Percentiles rank a stretch among this genome's conserved stretches.
Evolutionary conservation across 2,797 vertebrate genomes (phyloP).

Genomic region (Austrolebias charrua): DNA sequence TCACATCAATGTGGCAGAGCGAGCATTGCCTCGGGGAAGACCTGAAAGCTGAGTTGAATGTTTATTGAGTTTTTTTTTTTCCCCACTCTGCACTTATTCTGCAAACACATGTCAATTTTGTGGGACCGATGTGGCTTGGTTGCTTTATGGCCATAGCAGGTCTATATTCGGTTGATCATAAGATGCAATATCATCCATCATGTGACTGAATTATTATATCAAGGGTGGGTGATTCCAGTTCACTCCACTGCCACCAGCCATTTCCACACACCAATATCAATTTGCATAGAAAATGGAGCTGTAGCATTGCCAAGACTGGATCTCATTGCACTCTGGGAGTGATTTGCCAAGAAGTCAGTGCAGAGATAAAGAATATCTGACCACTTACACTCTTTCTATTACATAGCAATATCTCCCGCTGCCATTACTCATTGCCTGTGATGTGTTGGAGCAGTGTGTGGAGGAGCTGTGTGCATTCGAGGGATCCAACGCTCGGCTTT

Average conservation of each 20-base stretch:
- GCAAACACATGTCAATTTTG: constrained; percentile 38
- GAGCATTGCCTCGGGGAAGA: constrained; percentile 23
- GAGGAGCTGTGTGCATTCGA: constrained; percentile 20
- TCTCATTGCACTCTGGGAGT: constrained; percentile 47
- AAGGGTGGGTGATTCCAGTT: constrained; percentile 58
- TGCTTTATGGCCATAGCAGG: constrained; percentile 8
- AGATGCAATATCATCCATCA: constrained; percentile 59
- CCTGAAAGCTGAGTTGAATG: constrained; percentile 39
- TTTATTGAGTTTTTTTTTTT: constrained; percentile 26
- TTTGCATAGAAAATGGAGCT: constrained; percentile 70
- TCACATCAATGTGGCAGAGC: constrained; percentile 2
- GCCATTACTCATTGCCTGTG: constrained; percentile 68
- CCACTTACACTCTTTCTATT: constrained; percentile 61
- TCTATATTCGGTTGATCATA: constrained; percentile 40
- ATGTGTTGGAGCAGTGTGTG: constrained; percentile 42
- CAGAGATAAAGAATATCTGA: constrained; percentile 64
- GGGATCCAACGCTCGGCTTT: constrained; percentile 22
- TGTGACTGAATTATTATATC: constrained; percentile 58
- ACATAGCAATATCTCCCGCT: constrained; percentile 65
- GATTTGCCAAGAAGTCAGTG: constrained; percentile 54
- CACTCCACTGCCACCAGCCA: constrained; percentile 44
- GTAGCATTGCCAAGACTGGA: constrained; percentile 46
- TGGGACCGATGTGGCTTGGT: neutral
- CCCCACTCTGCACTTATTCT: constrained; percentile 4
- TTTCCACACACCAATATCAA: constrained; percentile 58